Conservation (phyloP, 1,140 invertebrate genomes). For the Pectinophora gossypiella region DNA sequence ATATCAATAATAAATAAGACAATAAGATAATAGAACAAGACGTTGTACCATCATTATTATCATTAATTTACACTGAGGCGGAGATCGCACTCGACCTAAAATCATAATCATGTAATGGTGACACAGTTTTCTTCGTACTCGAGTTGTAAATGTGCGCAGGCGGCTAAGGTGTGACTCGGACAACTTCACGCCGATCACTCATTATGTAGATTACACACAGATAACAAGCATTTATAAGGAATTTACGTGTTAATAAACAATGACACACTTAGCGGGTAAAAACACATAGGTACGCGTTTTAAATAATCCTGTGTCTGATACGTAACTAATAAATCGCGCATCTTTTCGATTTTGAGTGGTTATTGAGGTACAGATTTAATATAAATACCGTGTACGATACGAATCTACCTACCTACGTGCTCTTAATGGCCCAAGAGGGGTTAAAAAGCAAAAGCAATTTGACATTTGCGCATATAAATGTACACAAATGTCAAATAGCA, state of each 20-base stretch:
- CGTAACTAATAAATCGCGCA: too few species aligned
- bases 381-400: too few species aligned
- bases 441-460: too few species aligned
- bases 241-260: conserved; percentile 2
- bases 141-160: neutral
- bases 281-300: neutral
- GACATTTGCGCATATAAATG: too few species aligned
- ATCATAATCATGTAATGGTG: conserved; percentile 34
- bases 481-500: too few species aligned
- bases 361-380: too few species aligned
- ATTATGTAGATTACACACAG: conserved; percentile 2
- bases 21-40: conserved; percentile 41
- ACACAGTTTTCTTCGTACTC: conserved; percentile 31
- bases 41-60: conserved; percentile 46
- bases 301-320: neutral
- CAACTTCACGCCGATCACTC: neutral
- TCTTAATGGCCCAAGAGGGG: too few species aligned
- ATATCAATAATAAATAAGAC: conserved; percentile 51
- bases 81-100: conserved; percentile 46
- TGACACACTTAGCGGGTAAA: neutral
- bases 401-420: too few species aligned
- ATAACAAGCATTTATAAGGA: conserved; percentile 8
- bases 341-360: too few species aligned
- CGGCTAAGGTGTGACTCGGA: neutral
- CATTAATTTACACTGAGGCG: conserved; percentile 37